phyloP scores from a whole-genome alignment of 2,113 vertebrate species.

The Podarcis muralis region DNA sequence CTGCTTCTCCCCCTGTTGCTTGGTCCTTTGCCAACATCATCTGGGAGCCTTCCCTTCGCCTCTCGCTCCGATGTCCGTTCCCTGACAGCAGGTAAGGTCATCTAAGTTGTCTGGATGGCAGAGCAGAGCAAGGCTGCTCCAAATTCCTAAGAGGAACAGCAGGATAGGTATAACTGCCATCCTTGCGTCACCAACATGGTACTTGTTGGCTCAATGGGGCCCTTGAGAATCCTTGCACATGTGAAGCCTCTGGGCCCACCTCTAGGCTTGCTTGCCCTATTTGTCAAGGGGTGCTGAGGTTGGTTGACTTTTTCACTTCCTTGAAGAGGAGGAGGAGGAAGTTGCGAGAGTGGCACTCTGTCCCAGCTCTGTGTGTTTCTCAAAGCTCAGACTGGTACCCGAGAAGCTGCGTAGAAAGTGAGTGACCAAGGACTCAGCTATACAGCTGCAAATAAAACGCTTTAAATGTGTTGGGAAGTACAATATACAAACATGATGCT shows the following conservation, averaged over 20 bases:
- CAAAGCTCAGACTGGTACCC: neutral
- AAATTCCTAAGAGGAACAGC: neutral
- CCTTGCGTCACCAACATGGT: neutral
- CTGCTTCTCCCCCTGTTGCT: no score
- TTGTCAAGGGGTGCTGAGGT: no score
- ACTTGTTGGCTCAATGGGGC: neutral
- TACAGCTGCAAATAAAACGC: no score
- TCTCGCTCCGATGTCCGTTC: no score
- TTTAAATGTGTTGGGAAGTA: no score
- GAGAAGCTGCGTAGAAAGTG: neutral
- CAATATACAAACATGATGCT: no score
- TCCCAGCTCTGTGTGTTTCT: neutral
- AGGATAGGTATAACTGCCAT: neutral
- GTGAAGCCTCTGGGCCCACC: neutral
- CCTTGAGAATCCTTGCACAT: neutral
- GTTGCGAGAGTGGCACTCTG: neutral
- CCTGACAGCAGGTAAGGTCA: neutral
- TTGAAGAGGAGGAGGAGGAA: neutral
- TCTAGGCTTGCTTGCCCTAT: neutral
- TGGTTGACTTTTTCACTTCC: neutral
- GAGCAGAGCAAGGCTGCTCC: neutral
- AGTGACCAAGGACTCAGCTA: neutral
- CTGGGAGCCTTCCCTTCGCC: no score
- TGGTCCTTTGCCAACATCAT: no score
- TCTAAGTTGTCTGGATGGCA: neutral